Base-by-base conservation (phyloP, 2,888 invertebrate genomes). In the Automeris io region DNA sequence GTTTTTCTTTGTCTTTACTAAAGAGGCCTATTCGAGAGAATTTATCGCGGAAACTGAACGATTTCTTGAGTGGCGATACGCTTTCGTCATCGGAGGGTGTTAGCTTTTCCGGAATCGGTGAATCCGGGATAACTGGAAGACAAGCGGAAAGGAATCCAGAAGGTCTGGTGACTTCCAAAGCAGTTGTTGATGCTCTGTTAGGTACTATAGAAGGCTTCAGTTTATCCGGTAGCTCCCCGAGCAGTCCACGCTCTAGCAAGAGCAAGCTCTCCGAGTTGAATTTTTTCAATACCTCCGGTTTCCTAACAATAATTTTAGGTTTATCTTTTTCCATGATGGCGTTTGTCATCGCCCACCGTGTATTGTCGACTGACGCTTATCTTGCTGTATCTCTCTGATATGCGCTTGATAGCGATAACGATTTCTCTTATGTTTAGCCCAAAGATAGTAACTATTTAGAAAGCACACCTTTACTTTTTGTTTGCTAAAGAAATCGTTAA, bases 141-240 rank as follows among this genome's bases (percentile, higher is more conserved):
- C 80, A 83, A 29, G 79, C 60, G 8, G 85, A 77, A 47, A 83
- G 58, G 44, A 86, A 49, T 42, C 77, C 61, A 2, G 73, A 73
- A 45, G 88, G 86, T 75, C 85, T 88, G 40, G 87, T 72, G 43
- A 88, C 72, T 39, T 81, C 72, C 39, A 85, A 48, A 22, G 71
- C 69, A 40, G 62, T 61, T 8, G 76, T 76, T 56, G 79, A 70
- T 32, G 72, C 72, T 48, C 76, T 50, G 9, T 65, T 59, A 2
- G 77, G 76, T 22, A 65, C 61, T 5, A 70, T 50, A 9, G 68
- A 69, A 16, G 82, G 79, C 40, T 77, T 78, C 0, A 86, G 70
- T 54, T 77, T 80, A 8, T 75, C 70, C 1, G 83, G 77, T 7
- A 87, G 48, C 33, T 82, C 83, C 3, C 80, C 80, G 2, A 82